A percentile compares a stretch with the other conserved stretches of the same genome.
phyloP scores from a whole-genome alignment of 2,888 invertebrate species.

The Leistus spinibarbis region DNA sequence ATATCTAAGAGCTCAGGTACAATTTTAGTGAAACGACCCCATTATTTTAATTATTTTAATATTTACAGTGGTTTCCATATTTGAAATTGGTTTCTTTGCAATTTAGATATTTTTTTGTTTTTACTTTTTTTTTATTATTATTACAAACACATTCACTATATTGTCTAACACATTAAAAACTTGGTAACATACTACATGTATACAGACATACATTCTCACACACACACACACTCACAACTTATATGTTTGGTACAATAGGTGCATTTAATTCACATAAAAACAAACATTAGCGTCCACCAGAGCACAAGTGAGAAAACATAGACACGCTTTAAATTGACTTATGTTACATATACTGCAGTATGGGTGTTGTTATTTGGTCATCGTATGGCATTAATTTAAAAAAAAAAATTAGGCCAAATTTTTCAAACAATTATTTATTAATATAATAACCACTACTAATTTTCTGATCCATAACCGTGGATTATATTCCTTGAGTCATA shows the following conservation, averaged over 20 bases:
- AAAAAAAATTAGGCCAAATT: too few species aligned
- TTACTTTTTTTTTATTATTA: constrained; percentile 17
- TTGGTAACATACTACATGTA: constrained; percentile 34
- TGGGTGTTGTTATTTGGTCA: not conserved
- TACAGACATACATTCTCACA: constrained; percentile 25
- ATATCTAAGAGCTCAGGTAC: constrained; percentile 1
- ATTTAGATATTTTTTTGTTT: constrained; percentile 1
- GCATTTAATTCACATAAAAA: constrained; percentile 9
- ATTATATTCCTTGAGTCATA: too few species aligned
- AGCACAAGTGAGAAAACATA: constrained; percentile 23
- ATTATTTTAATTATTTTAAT: not conserved
- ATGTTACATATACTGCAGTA: not conserved
- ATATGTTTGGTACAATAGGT: constrained; percentile 31
- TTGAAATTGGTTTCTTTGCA: not conserved
- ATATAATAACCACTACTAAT: too few species aligned
- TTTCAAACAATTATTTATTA: too few species aligned
- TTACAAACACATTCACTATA: constrained; percentile 37
- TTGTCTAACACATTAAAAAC: constrained; percentile 38
- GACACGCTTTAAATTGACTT: not conserved
- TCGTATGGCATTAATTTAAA: not conserved
- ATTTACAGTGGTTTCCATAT: constrained; percentile 19
- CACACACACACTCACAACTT: constrained; percentile 35
- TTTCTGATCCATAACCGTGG: too few species aligned
- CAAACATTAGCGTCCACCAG: constrained; percentile 18
- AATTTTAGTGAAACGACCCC: not conserved